phyloP scores from a whole-genome alignment of 2,113 vertebrate species.

The Regulus satrapa region DNA sequence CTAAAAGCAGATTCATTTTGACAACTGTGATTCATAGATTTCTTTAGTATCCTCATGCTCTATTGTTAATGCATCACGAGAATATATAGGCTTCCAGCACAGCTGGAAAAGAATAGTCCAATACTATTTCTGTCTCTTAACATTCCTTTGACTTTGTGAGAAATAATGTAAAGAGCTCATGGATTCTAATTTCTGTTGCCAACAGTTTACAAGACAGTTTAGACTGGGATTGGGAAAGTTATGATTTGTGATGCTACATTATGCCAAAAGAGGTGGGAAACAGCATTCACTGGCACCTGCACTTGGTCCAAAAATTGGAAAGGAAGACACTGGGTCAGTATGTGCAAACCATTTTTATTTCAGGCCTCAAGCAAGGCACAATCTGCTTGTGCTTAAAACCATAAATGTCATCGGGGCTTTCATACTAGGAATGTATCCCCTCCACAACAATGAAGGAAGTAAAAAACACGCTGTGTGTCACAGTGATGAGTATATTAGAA shows the following conservation, averaged over 20 bases:
- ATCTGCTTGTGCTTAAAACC: neutral
- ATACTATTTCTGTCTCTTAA: neutral
- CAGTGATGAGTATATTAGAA: neutral
- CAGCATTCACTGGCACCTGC: neutral
- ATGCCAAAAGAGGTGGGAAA: neutral
- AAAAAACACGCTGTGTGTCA: neutral
- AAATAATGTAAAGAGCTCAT: neutral
- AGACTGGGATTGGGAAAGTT: neutral
- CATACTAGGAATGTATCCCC: neutral
- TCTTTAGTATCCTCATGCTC: neutral
- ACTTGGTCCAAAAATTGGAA: neutral
- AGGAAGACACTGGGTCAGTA: neutral
- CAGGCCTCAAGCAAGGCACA: neutral
- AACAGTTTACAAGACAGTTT: neutral
- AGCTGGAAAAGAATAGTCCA: constrained; percentile 1
- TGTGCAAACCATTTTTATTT: neutral
- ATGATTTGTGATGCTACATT: neutral
- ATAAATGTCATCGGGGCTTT: neutral
- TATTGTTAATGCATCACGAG: neutral
- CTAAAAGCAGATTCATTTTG: neutral
- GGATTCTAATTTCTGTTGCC: constrained; percentile 2
- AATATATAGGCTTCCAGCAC: neutral
- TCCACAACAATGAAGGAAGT: neutral
- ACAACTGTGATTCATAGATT: constrained; percentile 4
- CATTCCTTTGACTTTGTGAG: neutral